Percentiles rank a stretch among this genome's conserved stretches.
These are phyloP conservation scores for Hemichromis elongatus DNA, from an alignment of 2,113 vertebrate genomes.

Conservation along the genomic window DNA sequence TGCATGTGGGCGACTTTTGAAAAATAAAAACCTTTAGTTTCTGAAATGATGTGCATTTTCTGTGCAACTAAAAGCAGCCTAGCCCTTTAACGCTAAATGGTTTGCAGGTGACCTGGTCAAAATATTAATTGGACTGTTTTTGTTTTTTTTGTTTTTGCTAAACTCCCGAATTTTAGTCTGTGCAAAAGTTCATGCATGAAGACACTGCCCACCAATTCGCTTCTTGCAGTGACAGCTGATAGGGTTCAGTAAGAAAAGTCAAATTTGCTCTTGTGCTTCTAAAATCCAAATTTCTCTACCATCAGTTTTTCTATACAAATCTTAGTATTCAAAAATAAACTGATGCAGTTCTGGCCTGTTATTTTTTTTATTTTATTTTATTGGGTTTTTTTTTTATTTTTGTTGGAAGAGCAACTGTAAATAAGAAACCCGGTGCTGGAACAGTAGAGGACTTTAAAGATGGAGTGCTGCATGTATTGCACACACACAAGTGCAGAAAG, in stretches of 20 bases:
- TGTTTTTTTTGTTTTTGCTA: background rate
- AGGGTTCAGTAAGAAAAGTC: background rate
- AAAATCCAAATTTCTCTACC: background rate
- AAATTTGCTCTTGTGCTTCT: background rate
- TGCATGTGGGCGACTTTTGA: background rate
- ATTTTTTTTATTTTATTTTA: no score
- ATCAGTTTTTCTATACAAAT: background rate
- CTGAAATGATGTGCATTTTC: background rate
- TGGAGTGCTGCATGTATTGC: background rate
- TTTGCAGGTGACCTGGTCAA: background rate
- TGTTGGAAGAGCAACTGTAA: background rate
- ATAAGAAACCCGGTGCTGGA: background rate
- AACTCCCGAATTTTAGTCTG: background rate
- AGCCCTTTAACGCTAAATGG: background rate
- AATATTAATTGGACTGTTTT: background rate
- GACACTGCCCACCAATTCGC: background rate
- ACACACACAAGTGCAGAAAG: background rate
- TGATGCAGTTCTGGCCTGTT: background rate
- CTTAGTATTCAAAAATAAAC: background rate
- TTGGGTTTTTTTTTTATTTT: background rate
- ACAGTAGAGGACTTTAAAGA: constrained; percentile 2
- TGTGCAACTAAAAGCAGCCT: background rate
- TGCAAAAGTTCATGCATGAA: background rate
- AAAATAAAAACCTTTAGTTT: background rate
- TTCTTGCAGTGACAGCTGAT: background rate